phyloP scores from a whole-genome alignment of 1,140 invertebrate species.

The Nixonia krombeini region DNA sequence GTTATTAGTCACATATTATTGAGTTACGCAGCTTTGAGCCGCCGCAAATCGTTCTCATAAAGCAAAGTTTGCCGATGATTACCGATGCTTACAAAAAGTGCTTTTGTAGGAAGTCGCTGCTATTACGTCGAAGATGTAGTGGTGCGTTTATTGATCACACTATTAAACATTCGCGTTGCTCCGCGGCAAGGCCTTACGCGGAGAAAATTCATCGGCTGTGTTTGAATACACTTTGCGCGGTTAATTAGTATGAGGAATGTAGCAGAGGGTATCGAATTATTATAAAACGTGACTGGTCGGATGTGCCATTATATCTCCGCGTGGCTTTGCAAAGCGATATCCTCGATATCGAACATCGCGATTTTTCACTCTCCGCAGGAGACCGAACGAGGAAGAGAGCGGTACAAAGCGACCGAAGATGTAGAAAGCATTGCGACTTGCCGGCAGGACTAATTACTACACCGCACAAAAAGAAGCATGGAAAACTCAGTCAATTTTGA shows the following conservation, averaged over 20 bases:
- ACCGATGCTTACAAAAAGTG: too few relatives aligned
- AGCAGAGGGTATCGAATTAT: conserved; percentile 40
- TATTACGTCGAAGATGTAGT: too few relatives aligned
- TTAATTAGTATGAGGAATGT: conserved; percentile 50
- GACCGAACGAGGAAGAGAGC: conserved; percentile 39
- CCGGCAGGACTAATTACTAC: conserved; percentile 44
- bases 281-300: conserved; percentile 55
- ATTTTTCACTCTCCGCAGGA: conserved; percentile 52
- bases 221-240: conserved; percentile 35
- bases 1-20: too few relatives aligned
- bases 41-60: too few relatives aligned
- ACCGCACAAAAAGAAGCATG: conserved; percentile 32
- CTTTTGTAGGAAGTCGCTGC: too few relatives aligned
- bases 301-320: conserved; percentile 49
- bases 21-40: too few relatives aligned
- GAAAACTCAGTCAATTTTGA: conserved; percentile 25
- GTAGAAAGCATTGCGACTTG: conserved; percentile 27
- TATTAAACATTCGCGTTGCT: too few relatives aligned
- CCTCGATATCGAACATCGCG: conserved; percentile 41
- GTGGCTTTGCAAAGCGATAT: conserved; percentile 40
- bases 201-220: conserved; percentile 16
- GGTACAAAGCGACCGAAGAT: conserved; percentile 28
- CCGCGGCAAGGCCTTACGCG: neutral
- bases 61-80: too few relatives aligned
- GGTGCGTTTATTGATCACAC: too few relatives aligned